phyloP scores from a whole-genome alignment of 1,140 invertebrate genomes.

The Nylanderia fulva region DNA sequence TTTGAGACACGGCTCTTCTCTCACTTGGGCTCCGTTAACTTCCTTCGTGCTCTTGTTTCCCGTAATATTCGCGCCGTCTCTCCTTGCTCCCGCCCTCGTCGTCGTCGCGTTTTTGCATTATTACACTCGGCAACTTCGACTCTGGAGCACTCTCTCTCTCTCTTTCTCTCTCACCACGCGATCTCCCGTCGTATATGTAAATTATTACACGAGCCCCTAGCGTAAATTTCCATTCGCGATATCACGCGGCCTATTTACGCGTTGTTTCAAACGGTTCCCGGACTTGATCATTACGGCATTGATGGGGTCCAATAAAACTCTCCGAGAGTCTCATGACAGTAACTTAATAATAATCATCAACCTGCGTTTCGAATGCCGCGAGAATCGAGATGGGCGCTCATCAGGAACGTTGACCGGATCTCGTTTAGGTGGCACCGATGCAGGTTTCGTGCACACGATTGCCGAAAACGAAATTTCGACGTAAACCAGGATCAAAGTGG shows the following conservation, averaged over 20 bases:
- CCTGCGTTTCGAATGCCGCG: slow-evolving; percentile 40
- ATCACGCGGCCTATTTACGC: slow-evolving; percentile 38
- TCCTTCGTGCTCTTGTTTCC: slow-evolving; percentile 50
- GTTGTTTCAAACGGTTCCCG: background rate
- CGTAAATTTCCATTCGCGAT: slow-evolving; percentile 51
- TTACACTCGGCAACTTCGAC: slow-evolving; percentile 61
- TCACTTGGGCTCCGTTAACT: slow-evolving; percentile 58
- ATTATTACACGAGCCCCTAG: slow-evolving; percentile 46
- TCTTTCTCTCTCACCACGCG: background rate
- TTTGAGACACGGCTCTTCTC: slow-evolving; percentile 49
- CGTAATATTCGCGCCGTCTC: slow-evolving; percentile 64
- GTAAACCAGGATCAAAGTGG: background rate
- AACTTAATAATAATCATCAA: slow-evolving; percentile 55
- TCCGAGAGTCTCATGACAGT: slow-evolving; percentile 18
- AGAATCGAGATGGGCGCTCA: slow-evolving; percentile 33
- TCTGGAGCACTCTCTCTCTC: slow-evolving; percentile 7
- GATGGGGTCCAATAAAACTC: slow-evolving; percentile 21
- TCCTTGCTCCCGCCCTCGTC: background rate
- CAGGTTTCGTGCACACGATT: background rate
- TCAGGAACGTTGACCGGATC: slow-evolving; percentile 18
- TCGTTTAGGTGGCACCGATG: slow-evolving; percentile 32
- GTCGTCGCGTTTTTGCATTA: slow-evolving; percentile 65
- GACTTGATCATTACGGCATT: slow-evolving; percentile 33
- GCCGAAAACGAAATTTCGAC: slow-evolving; percentile 5
- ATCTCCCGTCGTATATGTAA: slow-evolving; percentile 34